Evolutionary conservation across 2,113 vertebrate genomes (phyloP), one percentile per base, ranked within the genome.

Genomic region (Burhinus bistriatus): DNA sequence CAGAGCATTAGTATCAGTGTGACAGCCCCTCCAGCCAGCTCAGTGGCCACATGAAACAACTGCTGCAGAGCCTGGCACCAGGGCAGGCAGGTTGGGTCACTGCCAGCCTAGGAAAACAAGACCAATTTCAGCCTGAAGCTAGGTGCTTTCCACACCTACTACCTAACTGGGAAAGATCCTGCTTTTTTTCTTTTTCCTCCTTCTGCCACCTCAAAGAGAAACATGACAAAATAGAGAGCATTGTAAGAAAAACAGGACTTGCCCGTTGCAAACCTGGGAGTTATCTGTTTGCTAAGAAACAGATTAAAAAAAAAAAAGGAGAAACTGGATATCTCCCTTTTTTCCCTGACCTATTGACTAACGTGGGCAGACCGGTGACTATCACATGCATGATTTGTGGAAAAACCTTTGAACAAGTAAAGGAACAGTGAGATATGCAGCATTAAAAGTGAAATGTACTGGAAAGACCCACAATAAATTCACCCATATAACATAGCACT

Each of bases 1-100:
- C 32, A 38, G 30, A 73, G n/a, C 51, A 29, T 40, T 12, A 44
- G 32, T 16, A 13, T 6, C 0, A 0, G 9, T 25, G 45, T 47
- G 52, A 85, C 61, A 72, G 36, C 17, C 58, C 80, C 54, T 72
- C 54, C 0, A 2, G 57, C 52, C 69, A 64, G 49, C 59, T 71
- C 69, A n/a, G 65, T 8, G 1, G 83, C n/a, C 47, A 44, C 78
- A 11, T 0, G 0, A 15, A 47, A 22, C 52, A 61, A 26, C 57
- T 23, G 30, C 38, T 52, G 76, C 80, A 42, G 25, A 59, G 13
- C 19, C 58, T n/a, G 61, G 49, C 72, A 92, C 51, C 36, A 23
- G 17, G 61, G 45, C 54, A 85, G 32, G 45, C 36, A 83, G 25
- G 12, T 4, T 80, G 64, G 89, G 29, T 58, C 5, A 0, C 87